Base-by-base conservation (phyloP, 53 echinoderm and acorn worm species). In the Pentamera pediparva region DNA sequence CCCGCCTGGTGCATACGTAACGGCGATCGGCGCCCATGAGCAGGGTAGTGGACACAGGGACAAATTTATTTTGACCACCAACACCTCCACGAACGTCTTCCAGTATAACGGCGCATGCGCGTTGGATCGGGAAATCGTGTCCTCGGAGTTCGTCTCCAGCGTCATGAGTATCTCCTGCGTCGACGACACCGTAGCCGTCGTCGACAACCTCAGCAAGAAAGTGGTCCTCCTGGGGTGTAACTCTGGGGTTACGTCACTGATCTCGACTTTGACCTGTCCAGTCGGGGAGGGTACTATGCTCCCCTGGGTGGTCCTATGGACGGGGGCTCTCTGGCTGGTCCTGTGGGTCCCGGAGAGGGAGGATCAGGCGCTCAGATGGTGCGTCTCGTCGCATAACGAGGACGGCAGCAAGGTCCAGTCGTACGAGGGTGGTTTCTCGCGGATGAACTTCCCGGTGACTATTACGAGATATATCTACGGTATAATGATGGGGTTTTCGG, bases 21-120 rank as follows among this genome's bases (percentile, higher is more conserved):
- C 72, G 15, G 31, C 73, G 8, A 52, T 72, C 35, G 30, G 73
- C 54, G 73, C 73, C 52, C 73, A 72, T 21, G 73, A 72, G 52
- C 55, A 54, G 34, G 55, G 55, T 9, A 72, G 73, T 32, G 17
- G 35, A 9, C 32, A 33, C 1, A 51, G 34, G 37, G 52, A 34
- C 37, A 35, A 51, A 35, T 72, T 72, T 7, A 35, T 72, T 3
- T 5, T 72, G 8, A 33, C 73, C 9, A 36, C 19, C 25, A 54
- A 53, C 6, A 2, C 31, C 4, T 72, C 73, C n/a, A 19, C 54
- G 20, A 54, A 52, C 33, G 48, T 72, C 1, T 35, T 36, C n/a
- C 73, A 54, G 26, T 72, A 72, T 37, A 52, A 72, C 17, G 34
- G 52, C 6, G n/a, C 29, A 18, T 72, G 73, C 24, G 35, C 33